Percentiles rank a stretch among this genome's conserved stretches.
phyloP scores from a whole-genome alignment of 1,140 invertebrate genomes.

The Zaprionus taronus region DNA sequence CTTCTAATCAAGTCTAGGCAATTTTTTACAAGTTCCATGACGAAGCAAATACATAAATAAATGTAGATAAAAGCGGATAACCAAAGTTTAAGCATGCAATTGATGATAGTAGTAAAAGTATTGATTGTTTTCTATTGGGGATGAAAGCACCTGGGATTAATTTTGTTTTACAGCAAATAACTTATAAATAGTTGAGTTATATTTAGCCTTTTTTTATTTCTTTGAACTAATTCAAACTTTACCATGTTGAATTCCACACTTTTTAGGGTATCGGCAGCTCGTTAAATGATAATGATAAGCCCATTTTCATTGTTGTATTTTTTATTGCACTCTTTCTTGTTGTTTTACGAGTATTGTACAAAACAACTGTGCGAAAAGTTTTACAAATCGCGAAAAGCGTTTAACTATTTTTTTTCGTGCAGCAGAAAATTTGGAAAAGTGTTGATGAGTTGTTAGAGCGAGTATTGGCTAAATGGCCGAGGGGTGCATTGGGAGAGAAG shows the following conservation, averaged over 20 bases:
- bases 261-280: background rate
- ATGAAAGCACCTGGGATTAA: background rate
- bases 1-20: background rate
- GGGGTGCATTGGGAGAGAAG: background rate
- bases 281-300: background rate
- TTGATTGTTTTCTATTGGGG: background rate
- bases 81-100: background rate
- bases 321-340: background rate
- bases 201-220: background rate
- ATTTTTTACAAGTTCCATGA: background rate
- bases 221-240: background rate
- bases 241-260: background rate
- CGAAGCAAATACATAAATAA: background rate
- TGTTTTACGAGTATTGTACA: background rate
- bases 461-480: conserved; percentile 5
- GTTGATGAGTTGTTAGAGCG: conserved; percentile 37
- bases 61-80: background rate
- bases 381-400: conserved; percentile 34
- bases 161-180: background rate
- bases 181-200: background rate
- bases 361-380: conserved; percentile 44
- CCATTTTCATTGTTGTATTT: conserved; percentile 13
- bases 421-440: conserved; percentile 18
- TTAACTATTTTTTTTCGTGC: conserved; percentile 31
- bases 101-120: background rate